Evolutionary conservation across 2,888 invertebrate species (phyloP).

Genomic region (Gari tellinella): DNA sequence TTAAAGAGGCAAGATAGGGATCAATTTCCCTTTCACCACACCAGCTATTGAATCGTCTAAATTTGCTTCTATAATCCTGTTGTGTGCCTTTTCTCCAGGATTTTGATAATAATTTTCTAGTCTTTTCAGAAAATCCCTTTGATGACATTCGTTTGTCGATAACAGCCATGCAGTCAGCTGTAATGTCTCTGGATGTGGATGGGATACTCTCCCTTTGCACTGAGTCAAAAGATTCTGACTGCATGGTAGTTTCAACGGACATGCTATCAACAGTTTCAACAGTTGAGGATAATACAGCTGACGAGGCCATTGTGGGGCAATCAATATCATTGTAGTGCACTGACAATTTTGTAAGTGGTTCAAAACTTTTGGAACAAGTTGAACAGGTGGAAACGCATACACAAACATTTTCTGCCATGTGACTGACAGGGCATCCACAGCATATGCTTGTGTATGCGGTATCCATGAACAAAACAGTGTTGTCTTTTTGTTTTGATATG

Average conservation of each 20-base stretch:
- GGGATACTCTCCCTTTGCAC: constrained; percentile 21
- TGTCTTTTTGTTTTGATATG: constrained; percentile 27
- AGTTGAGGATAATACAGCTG: constrained; percentile 28
- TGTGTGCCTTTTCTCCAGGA: constrained; percentile 23
- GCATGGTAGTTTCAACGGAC: constrained; percentile 31
- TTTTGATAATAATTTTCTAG: constrained; percentile 27
- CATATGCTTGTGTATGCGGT: constrained; percentile 36
- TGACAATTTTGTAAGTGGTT: constrained; percentile 25
- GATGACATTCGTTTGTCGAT: constrained; percentile 30
- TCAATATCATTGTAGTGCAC: constrained; percentile 38
- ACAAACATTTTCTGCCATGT: constrained; percentile 47
- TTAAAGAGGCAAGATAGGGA: constrained; percentile 35
- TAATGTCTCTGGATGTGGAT: constrained; percentile 25
- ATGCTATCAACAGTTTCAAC: constrained; percentile 25
- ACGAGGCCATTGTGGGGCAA: constrained; percentile 36
- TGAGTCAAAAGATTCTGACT: constrained; percentile 26
- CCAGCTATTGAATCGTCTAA: constrained; percentile 38
- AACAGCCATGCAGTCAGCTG: constrained; percentile 21
- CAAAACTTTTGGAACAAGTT: constrained; percentile 28
- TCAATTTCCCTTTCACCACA: too few species aligned
- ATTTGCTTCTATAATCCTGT: constrained; percentile 22
- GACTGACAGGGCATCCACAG: constrained; percentile 50
- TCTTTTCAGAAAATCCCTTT: too few species aligned
- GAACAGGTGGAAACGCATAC: constrained; percentile 35
- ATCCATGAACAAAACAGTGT: constrained; percentile 43